These are phyloP conservation scores for Siniperca knerii DNA, from an alignment of 2,113 vertebrate species.

Conservation along the genomic window DNA sequence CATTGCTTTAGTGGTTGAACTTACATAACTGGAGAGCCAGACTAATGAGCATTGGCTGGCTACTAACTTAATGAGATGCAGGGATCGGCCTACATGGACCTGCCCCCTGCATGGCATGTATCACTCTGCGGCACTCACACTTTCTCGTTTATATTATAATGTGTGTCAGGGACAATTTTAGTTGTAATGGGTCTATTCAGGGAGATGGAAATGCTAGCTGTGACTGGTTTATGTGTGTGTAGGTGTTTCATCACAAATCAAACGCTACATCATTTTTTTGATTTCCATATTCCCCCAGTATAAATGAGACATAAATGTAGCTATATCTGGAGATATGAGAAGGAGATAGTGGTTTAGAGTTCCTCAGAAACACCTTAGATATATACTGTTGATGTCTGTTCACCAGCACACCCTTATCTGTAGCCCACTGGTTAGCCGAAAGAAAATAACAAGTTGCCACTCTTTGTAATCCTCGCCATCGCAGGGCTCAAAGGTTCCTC, in stretches of 20 bases:
- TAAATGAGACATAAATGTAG: conserved; percentile 42
- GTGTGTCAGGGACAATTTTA: conserved; percentile 38
- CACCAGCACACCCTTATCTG: conserved; percentile 18
- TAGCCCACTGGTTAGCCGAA: not conserved
- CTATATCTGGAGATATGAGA: conserved; percentile 12
- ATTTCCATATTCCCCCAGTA: conserved; percentile 10
- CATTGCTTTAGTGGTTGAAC: conserved; percentile 40
- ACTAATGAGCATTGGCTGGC: conserved; percentile 47
- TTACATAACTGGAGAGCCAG: conserved; percentile 39
- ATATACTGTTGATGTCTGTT: conserved; percentile 5
- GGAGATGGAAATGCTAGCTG: conserved; percentile 25
- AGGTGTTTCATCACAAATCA: conserved; percentile 11
- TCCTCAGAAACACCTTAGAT: conserved; percentile 8
- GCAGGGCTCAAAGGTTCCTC: conserved; percentile 28
- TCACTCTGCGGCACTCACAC: conserved; percentile 57
- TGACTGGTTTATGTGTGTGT: conserved; percentile 9
- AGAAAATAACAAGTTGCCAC: conserved; percentile 36
- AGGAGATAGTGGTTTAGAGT: conserved; percentile 5
- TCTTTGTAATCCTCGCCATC: conserved; percentile 2
- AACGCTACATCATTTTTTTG: not conserved
- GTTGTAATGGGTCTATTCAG: conserved; percentile 45
- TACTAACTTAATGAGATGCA: conserved; percentile 52
- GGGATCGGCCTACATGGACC: conserved; percentile 32
- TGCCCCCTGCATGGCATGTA: conserved; percentile 34
- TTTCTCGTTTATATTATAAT: conserved; percentile 65